These are phyloP conservation scores for Dinocampus coccinellae DNA, from an alignment of 2,888 invertebrate genomes.

Conservation along the genomic window DNA sequence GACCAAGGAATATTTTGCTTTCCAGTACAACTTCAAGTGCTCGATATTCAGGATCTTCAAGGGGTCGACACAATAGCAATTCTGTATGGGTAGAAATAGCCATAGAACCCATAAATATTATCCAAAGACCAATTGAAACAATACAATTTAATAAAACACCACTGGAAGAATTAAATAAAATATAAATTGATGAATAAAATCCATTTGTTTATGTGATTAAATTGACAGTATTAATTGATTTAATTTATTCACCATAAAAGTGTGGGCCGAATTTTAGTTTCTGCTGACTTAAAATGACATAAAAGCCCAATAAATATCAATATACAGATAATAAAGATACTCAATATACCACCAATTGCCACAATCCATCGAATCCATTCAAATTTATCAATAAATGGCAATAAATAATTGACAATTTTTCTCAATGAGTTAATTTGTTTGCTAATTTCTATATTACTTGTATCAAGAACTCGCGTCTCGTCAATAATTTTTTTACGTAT, in stretches of 20 bases:
- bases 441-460: conserved; percentile 73
- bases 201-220: conserved; percentile 3
- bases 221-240: not conserved
- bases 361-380: conserved; percentile 77
- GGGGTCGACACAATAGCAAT: conserved; percentile 79
- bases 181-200: too few species aligned
- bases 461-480: conserved; percentile 74
- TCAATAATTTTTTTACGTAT: conserved; percentile 73
- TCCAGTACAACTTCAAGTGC: conserved; percentile 78
- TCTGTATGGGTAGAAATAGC: conserved; percentile 77
- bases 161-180: conserved; percentile 60
- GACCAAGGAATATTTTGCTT: conserved; percentile 58
- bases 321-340: conserved; percentile 58
- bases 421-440: conserved; percentile 68
- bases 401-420: conserved; percentile 50
- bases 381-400: conserved; percentile 70
- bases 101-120: conserved; percentile 72
- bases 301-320: conserved; percentile 59
- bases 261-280: conserved; percentile 57
- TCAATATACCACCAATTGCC: conserved; percentile 69
- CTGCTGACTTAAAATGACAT: conserved; percentile 60
- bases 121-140: conserved; percentile 75
- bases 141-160: conserved; percentile 74
- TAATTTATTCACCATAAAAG: conserved; percentile 58
- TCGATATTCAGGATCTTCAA: conserved; percentile 78